phyloP scores from a whole-genome alignment of 1,140 invertebrate genomes.

The Dendroctonus valens region DNA sequence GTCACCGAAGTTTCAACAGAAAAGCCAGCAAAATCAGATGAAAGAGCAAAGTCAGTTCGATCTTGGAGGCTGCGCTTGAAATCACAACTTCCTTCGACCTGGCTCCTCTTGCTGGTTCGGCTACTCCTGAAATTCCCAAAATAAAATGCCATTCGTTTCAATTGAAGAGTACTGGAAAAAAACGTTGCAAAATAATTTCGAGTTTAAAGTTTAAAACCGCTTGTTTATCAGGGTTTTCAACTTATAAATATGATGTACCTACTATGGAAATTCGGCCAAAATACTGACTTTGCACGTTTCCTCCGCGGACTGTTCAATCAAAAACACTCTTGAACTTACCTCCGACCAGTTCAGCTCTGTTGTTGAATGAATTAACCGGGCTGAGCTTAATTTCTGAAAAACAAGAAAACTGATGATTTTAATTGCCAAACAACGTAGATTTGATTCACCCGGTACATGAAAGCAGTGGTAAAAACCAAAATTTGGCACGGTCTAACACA shows the following conservation, averaged over 20 bases:
- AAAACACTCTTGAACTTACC: slow-evolving; percentile 6
- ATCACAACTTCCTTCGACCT: slow-evolving; percentile 16
- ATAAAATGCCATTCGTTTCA: neutral
- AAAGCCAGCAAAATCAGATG: neutral
- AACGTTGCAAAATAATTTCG: no score
- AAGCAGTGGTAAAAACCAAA: neutral
- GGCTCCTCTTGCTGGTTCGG: slow-evolving; percentile 23
- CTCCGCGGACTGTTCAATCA: no score
- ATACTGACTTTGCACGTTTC: no score
- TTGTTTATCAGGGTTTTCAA: no score
- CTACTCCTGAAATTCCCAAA: slow-evolving; percentile 11
- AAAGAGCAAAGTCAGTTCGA: neutral
- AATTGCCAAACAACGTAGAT: neutral
- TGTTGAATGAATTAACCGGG: slow-evolving; percentile 18
- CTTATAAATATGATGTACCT: no score
- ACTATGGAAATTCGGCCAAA: no score
- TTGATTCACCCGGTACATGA: neutral
- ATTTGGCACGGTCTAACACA: no score
- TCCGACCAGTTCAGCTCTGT: slow-evolving; percentile 19
- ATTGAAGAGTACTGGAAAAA: neutral
- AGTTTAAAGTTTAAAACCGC: no score
- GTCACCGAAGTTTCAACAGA: neutral
- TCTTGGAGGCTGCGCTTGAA: neutral
- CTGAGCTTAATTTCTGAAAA: slow-evolving; percentile 26
- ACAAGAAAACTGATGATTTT: no score